These are phyloP conservation scores for Embiotoca jacksoni DNA, from an alignment of 2,113 vertebrate species.

Conservation along the genomic window DNA sequence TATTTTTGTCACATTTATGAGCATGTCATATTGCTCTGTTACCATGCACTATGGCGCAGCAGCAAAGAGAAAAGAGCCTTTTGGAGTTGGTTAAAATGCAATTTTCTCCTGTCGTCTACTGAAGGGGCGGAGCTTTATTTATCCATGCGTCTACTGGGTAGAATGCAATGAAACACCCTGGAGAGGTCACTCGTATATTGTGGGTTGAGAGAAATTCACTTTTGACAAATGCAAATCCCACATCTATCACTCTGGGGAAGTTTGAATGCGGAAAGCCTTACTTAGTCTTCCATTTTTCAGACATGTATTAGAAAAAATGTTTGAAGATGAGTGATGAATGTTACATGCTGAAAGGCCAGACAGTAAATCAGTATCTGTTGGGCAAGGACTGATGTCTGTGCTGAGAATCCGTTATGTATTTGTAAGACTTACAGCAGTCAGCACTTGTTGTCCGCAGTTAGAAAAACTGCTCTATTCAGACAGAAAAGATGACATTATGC, in stretches of 20 bases:
- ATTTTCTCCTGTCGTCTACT: slow-evolving; percentile 1
- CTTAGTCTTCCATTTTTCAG: slow-evolving; percentile 6
- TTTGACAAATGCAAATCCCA: slow-evolving; percentile 32
- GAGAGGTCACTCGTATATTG: slow-evolving; percentile 18
- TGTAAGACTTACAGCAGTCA: neutral
- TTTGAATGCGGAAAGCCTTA: slow-evolving; percentile 11
- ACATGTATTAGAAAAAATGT: neutral
- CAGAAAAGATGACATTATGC: slow-evolving; percentile 26
- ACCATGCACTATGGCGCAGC: slow-evolving; percentile 4
- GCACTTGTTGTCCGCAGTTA: neutral
- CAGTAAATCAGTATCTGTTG: slow-evolving; percentile 12
- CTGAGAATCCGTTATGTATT: neutral
- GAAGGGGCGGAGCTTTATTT: slow-evolving; percentile 7
- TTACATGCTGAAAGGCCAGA: slow-evolving; percentile 6
- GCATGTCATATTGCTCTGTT: neutral
- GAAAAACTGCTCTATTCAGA: neutral
- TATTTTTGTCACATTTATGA: slow-evolving; percentile 16
- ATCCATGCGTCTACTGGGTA: neutral
- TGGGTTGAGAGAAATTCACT: slow-evolving; percentile 6
- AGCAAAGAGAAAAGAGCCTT: neutral
- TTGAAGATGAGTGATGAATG: slow-evolving; percentile 4
- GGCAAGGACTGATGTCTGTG: neutral
- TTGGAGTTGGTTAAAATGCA: slow-evolving; percentile 19
- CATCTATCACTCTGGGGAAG: slow-evolving; percentile 4
- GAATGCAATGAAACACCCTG: slow-evolving; percentile 20